Conservation (phyloP, 2,113 vertebrate genomes). For the Pagrus major region DNA sequence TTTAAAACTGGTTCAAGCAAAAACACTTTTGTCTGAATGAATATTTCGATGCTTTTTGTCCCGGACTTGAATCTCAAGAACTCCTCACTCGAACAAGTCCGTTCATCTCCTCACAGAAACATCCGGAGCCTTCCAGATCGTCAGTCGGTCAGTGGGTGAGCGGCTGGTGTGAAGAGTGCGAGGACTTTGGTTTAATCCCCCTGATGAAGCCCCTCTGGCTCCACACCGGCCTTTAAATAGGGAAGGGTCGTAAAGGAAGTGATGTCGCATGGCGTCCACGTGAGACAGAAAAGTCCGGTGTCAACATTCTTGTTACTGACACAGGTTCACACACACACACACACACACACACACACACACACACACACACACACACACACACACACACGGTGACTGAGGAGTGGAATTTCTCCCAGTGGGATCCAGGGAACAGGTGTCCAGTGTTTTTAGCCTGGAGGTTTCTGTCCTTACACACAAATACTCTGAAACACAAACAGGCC, state of each 20-base stretch:
- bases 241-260: constrained; percentile 63
- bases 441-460: constrained; percentile 57
- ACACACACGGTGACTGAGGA: constrained; percentile 4
- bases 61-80: neutral
- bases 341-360: neutral
- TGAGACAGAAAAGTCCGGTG: constrained; percentile 55
- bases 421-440: constrained; percentile 77
- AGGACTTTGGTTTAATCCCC: constrained; percentile 48
- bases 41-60: neutral
- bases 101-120: neutral
- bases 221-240: constrained; percentile 79
- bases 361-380: constrained; percentile 24
- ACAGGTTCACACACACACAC: neutral
- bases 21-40: too few relatives aligned
- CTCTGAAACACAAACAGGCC: constrained; percentile 35
- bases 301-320: constrained; percentile 64
- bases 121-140: constrained; percentile 1
- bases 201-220: constrained; percentile 56
- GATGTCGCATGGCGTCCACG: constrained; percentile 43
- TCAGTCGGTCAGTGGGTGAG: constrained; percentile 57
- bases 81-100: neutral
- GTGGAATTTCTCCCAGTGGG: constrained; percentile 72
- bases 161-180: constrained; percentile 41
- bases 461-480: constrained; percentile 46
- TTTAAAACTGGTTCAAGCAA: neutral